Base-by-base conservation (phyloP, 1,140 invertebrate species). In the Drosophila quadrilineata region DNA sequence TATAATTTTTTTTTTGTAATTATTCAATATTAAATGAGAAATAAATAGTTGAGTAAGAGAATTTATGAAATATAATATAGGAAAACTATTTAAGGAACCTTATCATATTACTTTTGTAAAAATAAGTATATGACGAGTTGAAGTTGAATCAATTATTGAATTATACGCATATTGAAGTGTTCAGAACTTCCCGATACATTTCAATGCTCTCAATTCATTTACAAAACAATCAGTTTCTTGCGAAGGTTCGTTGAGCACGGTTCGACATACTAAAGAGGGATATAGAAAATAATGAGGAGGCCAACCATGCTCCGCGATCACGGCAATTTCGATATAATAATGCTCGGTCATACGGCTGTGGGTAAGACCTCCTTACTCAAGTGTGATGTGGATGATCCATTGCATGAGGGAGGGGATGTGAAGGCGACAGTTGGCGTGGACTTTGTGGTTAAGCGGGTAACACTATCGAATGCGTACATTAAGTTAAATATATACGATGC, bases 401-500 rank as follows among this genome's bases (percentile, higher is more conserved):
- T n/a, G n/a, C n/a, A n/a, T n/a, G n/a, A n/a, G n/a, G n/a, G n/a
- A n/a, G n/a, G n/a, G n/a, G n/a, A n/a, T n/a, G n/a, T n/a, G n/a
- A n/a, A n/a, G 6, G n/a, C 26, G 2, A 66, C 70, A 5, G 4
- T 22, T n/a, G 75, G 75, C 3, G 52, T 28, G 0, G 50, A 74
- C 2, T 56, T 17, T 22, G 4, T 4, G 1, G 21, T 43, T 0
- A 70, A 71, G 35, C 62, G 29, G 1, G 14, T 79, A 3, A 8
- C 1, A 2, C 19, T 60, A 3, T 12, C 8, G 0, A 2, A 58
- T 8, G 9, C 4, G 2, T 31, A 31, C 12, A 26, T 46, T 0
- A 70, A 17, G 26, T 9, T 74, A 1, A 60, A 71, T 3, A 71
- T 79, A 5, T 71, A 46, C 19, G 75, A 79, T 45, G 38, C 24